Conservation (phyloP, 2,797 vertebrate species). For the Podarcis siculus region DNA sequence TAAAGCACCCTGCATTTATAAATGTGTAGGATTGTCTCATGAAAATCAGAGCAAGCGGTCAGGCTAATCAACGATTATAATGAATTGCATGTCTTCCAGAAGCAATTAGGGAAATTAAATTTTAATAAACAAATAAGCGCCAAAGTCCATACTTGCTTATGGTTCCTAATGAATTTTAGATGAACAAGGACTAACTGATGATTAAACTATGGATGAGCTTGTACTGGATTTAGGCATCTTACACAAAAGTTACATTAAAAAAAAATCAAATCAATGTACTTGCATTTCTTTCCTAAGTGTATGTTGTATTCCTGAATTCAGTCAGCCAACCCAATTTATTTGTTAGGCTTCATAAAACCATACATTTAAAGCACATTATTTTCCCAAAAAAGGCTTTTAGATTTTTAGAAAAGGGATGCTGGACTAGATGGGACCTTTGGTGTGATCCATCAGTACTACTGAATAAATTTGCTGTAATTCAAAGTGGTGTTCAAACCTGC, state of each 20-base stretch:
- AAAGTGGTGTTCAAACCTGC: too few relatives aligned
- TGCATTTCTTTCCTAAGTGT: not conserved
- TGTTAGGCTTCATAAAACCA: too few relatives aligned
- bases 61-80: not conserved
- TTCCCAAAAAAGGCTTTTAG: too few relatives aligned
- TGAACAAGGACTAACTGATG: constrained; percentile 7
- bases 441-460: too few relatives aligned
- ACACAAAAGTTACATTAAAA: not conserved
- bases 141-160: constrained; percentile 3
- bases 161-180: not conserved
- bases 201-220: not conserved
- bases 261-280: not conserved
- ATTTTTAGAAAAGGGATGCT: too few relatives aligned
- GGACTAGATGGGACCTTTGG: too few relatives aligned
- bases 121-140: not conserved
- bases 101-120: constrained; percentile 14
- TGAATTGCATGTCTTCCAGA: not conserved
- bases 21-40: not conserved
- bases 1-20: not conserved
- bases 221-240: not conserved
- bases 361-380: too few relatives aligned
- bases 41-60: not conserved
- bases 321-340: too few relatives aligned
- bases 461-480: too few relatives aligned
- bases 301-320: not conserved